Evolutionary conservation across 2,888 invertebrate species (phyloP).

Genomic region (Disparrhopalites patrizii): DNA sequence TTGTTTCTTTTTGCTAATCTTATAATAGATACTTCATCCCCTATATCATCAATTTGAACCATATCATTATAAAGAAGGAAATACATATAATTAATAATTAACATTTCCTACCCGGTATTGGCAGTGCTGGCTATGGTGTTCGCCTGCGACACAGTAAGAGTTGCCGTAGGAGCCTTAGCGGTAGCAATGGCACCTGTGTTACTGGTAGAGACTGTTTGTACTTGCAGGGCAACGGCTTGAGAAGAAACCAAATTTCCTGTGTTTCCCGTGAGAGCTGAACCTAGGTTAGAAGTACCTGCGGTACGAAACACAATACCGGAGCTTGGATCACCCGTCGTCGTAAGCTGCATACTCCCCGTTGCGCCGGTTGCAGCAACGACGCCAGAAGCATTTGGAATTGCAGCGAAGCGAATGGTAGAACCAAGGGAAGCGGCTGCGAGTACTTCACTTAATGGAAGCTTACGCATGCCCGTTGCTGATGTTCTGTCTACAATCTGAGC

Average conservation of each 20-base stretch:
- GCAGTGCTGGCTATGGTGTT: neutral
- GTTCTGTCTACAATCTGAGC: neutral
- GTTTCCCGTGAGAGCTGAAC: neutral
- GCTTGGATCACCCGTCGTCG: neutral
- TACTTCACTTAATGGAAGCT: slow-evolving; percentile 21
- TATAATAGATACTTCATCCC: too few relatives aligned
- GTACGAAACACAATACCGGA: slow-evolving; percentile 17
- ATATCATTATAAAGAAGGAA: too few relatives aligned
- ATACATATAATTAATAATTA: too few relatives aligned
- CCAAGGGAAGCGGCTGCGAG: slow-evolving; percentile 16
- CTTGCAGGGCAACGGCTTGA: slow-evolving; percentile 22
- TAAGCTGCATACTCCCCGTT: slow-evolving; percentile 3
- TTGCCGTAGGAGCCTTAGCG: neutral
- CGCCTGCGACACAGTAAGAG: slow-evolving; percentile 7
- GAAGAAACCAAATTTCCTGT: slow-evolving; percentile 1
- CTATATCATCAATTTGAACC: too few relatives aligned
- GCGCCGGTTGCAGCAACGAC: slow-evolving; percentile 4
- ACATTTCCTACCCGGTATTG: slow-evolving; percentile 1
- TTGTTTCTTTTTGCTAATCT: too few relatives aligned
- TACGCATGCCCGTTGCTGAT: neutral
- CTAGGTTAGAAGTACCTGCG: neutral
- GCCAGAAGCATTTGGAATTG: slow-evolving; percentile 19
- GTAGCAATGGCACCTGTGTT: neutral
- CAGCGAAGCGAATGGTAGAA: slow-evolving; percentile 29
- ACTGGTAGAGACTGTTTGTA: slow-evolving; percentile 12